These are phyloP conservation scores for Adelges cooleyi DNA, from an alignment of 1,140 invertebrate genomes.

Conservation along the genomic window DNA sequence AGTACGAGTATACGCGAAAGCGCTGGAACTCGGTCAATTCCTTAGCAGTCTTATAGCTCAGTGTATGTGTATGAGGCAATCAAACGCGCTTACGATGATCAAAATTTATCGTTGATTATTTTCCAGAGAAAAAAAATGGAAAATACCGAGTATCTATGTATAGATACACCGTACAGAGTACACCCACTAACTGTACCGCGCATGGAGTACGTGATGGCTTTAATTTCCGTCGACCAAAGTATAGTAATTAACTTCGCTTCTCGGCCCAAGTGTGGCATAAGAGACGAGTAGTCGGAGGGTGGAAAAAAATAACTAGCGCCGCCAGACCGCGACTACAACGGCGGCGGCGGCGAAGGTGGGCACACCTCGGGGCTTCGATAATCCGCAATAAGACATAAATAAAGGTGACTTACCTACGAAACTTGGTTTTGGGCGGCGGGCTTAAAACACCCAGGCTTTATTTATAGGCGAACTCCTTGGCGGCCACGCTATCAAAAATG, in stretches of 20 bases:
- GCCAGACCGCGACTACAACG: not conserved
- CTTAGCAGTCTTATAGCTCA: too few relatives aligned
- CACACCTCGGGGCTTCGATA: conserved; percentile 4
- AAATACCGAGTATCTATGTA: too few relatives aligned
- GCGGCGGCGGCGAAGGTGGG: too few relatives aligned
- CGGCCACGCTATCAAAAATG: conserved; percentile 23
- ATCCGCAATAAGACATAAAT: conserved; percentile 28
- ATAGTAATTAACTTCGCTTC: conserved; percentile 20
- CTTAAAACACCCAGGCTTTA: conserved; percentile 27
- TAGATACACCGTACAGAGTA: not conserved
- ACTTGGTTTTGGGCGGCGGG: conserved; percentile 16
- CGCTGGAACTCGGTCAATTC: too few relatives aligned
- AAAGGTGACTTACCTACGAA: conserved; percentile 27
- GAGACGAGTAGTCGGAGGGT: not conserved
- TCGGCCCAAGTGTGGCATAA: not conserved
- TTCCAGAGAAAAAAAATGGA: not conserved
- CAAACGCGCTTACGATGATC: not conserved
- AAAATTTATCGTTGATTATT: conserved; percentile 12
- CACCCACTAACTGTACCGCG: too few relatives aligned
- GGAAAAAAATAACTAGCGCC: not conserved
- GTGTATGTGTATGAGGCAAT: conserved; percentile 30
- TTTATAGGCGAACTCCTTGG: conserved; percentile 25
- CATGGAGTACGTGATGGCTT: conserved; percentile 17
- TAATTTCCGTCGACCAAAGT: conserved; percentile 21
- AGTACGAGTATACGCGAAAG: too few relatives aligned